Evolutionary conservation across 2,797 vertebrate species (phyloP), one percentile per base, ranked within the genome.

Genomic region (Lithobates pipiens): DNA sequence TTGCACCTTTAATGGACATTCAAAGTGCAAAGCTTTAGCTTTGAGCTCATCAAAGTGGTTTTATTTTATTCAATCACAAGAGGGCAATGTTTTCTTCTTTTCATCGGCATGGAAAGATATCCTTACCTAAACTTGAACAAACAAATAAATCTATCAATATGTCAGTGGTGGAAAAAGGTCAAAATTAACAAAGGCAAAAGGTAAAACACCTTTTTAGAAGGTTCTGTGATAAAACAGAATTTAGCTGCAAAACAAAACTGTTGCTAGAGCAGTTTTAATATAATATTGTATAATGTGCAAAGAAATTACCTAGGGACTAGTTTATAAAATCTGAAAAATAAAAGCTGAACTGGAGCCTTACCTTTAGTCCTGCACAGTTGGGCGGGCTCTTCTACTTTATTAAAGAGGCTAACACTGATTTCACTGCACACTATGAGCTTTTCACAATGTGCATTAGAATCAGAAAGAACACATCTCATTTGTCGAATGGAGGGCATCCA

Each of bases 71-170:
- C 77, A 63, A 72, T 71, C 85, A 77, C 85, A 76, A 86, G 85
- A 82, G 85, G 85, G 85, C 85, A 86, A 79, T 82, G 82, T 77
- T 73, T 73, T 78, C 83, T 85, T 78, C 68, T 85, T 73, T 84
- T 63, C 72, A 54, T 63, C 70, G 39, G 65, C 36, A 46, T 69
- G 42, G 71, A 44, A 77, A 36, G 36, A 72, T 77, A 82, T 78
- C 29, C 75, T 77, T 69, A 74, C 42, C 73, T 77, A 82, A 82
- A 86, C 79, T 50, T 73, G 50, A 54, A 73, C 65, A 77, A 86
- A 72, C 73, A 86, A 80, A 82, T 46, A 18, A 27, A 82, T 77
- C 54, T 77, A 74, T 68, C 67, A 72, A 73, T 7, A 82, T 29
- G 54, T 21, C 39, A 77, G 39, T 23, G 77, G 18, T 25, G 50